Conservation (phyloP, 1,140 invertebrate genomes). For the Augochlora pura region DNA sequence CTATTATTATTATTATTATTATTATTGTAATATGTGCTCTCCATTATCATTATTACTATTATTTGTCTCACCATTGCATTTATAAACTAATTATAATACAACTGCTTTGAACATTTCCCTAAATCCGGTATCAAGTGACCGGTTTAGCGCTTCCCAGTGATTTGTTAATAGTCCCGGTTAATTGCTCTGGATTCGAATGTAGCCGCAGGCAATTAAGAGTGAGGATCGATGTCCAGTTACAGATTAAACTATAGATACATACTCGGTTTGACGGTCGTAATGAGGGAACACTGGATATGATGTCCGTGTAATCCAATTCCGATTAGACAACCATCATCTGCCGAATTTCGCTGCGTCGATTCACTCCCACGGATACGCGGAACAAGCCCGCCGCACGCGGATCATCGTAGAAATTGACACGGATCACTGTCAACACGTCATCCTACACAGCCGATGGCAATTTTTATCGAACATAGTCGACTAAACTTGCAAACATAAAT, state of each 20-base stretch:
- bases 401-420: background rate
- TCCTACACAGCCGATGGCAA: too few relatives aligned
- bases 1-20: too few relatives aligned
- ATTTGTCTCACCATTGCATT: too few relatives aligned
- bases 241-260: slow-evolving; percentile 25
- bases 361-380: background rate
- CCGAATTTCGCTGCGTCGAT: slow-evolving; percentile 23
- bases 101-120: too few relatives aligned
- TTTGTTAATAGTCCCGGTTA: background rate
- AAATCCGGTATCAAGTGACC: too few relatives aligned
- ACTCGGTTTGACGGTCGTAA: slow-evolving; percentile 12
- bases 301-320: slow-evolving; percentile 15
- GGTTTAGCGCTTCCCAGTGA: too few relatives aligned
- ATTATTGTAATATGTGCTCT: too few relatives aligned
- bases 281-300: slow-evolving; percentile 22
- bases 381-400: background rate
- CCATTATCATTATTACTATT: too few relatives aligned
- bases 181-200: background rate
- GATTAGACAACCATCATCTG: slow-evolving; percentile 18
- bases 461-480: too few relatives aligned
- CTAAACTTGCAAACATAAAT: too few relatives aligned
- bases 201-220: background rate
- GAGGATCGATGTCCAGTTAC: background rate
- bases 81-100: too few relatives aligned
- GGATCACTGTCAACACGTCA: too few relatives aligned